These are phyloP conservation scores for Forficula auricularia DNA, from an alignment of 1,140 invertebrate species.

Conservation along the genomic window DNA sequence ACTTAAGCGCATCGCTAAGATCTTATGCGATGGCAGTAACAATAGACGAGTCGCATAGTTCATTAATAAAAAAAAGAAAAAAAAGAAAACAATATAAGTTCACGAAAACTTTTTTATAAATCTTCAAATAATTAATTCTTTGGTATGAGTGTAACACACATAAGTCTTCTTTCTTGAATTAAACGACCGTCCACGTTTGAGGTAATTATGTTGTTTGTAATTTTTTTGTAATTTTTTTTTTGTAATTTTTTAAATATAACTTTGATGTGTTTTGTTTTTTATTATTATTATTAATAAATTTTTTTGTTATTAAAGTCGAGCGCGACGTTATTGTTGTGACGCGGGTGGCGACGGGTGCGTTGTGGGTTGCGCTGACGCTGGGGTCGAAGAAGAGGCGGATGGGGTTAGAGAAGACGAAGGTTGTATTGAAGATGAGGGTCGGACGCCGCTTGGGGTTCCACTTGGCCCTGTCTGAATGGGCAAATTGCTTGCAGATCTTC, in stretches of 20 bases:
- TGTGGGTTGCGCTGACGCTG: conserved; percentile 16
- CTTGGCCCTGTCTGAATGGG: too few relatives aligned
- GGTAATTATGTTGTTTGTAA: conserved; percentile 24
- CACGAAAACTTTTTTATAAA: conserved; percentile 18
- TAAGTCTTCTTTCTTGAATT: conserved; percentile 2
- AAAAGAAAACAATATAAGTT: conserved; percentile 23
- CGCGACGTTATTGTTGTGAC: conserved; percentile 1
- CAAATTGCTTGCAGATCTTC: too few relatives aligned
- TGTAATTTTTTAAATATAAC: conserved; percentile 6
- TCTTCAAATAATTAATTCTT: conserved; percentile 23
- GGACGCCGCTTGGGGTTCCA: too few relatives aligned
- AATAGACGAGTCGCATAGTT: not conserved
- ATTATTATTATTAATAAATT: not conserved
- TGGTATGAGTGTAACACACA: conserved; percentile 9
- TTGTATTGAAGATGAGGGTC: too few relatives aligned
- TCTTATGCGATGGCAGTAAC: not conserved
- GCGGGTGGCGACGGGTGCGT: conserved; percentile 15
- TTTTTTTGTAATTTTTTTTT: conserved; percentile 11
- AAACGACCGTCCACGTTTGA: conserved; percentile 17
- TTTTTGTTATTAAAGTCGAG: not conserved
- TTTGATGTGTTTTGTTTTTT: conserved; percentile 1
- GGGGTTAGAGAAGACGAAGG: too few relatives aligned
- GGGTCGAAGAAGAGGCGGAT: too few relatives aligned
- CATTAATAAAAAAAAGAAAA: conserved; percentile 8
- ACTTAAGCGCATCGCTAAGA: conserved; percentile 1